phyloP scores from a whole-genome alignment of 2,113 vertebrate genomes.

The Paradoxurus hermaphroditus region DNA sequence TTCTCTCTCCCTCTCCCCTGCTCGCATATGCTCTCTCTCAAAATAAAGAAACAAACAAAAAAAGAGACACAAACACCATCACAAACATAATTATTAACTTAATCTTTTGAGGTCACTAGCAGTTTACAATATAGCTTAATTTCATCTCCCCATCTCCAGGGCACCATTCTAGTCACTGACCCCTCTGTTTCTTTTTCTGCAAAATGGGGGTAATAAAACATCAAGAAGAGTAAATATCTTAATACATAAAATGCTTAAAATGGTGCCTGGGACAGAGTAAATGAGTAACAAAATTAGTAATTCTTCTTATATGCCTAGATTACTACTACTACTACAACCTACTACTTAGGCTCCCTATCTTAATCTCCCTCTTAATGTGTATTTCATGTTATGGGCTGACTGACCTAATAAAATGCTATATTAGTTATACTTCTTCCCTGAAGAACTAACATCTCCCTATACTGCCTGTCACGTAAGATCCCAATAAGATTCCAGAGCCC shows the following conservation, averaged over 20 bases:
- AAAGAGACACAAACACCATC: neutral
- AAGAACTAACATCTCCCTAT: neutral
- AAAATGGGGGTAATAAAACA: neutral
- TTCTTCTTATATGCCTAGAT: neutral
- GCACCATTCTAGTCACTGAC: neutral
- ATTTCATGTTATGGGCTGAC: neutral
- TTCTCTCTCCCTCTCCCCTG: too few species aligned
- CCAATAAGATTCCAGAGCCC: neutral
- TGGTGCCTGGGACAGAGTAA: neutral
- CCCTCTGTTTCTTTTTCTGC: neutral
- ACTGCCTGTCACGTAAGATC: neutral
- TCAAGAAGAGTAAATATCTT: neutral
- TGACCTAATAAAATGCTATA: neutral
- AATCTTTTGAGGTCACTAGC: neutral
- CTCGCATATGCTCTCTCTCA: too few species aligned
- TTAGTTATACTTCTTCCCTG: neutral
- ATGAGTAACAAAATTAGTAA: neutral
- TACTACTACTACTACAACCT: neutral
- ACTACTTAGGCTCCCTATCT: neutral
- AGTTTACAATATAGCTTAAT: neutral
- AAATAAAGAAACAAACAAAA: neutral
- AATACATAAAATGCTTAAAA: constrained; percentile 23
- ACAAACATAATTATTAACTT: neutral
- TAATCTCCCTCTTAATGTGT: neutral
- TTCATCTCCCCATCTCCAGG: neutral